A percentile compares a stretch with the other conserved stretches of the same genome.
Conservation (phyloP, 53 echinoderm and acorn worm genomes). For the Actinopyga echinites region DNA sequence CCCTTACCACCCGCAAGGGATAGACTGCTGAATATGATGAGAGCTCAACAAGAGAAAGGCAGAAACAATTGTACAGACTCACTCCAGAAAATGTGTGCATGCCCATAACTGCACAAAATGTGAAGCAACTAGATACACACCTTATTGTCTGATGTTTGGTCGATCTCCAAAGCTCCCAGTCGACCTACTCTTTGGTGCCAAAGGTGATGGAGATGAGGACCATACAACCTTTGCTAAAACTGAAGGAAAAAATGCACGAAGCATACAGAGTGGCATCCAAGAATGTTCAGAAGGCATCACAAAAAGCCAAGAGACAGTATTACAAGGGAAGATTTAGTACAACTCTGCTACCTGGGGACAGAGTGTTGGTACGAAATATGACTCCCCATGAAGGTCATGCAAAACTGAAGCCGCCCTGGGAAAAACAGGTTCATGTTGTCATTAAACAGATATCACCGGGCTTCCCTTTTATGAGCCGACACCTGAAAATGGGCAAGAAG, state of each 20-base stretch:
- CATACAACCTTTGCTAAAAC: no score
- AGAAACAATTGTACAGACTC: conserved; percentile 42
- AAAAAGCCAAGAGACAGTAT: no score
- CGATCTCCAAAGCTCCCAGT: neutral
- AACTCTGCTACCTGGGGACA: no score
- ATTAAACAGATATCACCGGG: conserved; percentile 7
- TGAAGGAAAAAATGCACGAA: neutral
- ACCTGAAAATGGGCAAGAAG: conserved; percentile 37
- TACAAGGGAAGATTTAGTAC: no score
- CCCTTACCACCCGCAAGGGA: conserved; percentile 46
- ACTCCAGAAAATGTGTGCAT: conserved; percentile 66
- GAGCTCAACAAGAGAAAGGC: conserved; percentile 15
- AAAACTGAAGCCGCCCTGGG: conserved; percentile 34
- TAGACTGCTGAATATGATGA: conserved; percentile 46
- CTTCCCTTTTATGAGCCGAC: conserved; percentile 46
- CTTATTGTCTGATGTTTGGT: conserved; percentile 17
- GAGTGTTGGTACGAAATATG: no score
- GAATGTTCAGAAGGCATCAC: no score
- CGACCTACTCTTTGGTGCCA: neutral
- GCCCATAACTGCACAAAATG: conserved; percentile 41
- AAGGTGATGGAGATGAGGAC: neutral
- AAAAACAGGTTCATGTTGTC: conserved; percentile 33
- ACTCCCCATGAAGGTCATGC: no score
- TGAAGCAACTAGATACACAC: conserved; percentile 5
- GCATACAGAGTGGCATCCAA: neutral